Percentiles rank a stretch among this genome's conserved stretches.
phyloP scores from a whole-genome alignment of 2,888 invertebrate species.

The Tryphoninae sp. region DNA sequence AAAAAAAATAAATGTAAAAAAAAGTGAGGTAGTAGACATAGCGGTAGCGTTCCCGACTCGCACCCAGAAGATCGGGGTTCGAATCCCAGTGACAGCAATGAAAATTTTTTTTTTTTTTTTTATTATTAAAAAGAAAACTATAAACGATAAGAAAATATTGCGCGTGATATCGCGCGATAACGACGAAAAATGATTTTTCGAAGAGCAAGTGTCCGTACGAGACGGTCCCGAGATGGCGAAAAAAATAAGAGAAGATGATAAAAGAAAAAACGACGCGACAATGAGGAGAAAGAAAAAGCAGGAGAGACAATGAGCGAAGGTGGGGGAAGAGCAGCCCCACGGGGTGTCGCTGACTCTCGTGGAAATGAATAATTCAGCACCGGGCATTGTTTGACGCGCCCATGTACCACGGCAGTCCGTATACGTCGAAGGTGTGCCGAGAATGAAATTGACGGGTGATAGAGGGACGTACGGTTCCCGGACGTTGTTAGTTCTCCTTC shows the following conservation, averaged over 20 bases:
- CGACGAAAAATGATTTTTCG: not conserved
- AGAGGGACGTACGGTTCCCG: conserved; percentile 52
- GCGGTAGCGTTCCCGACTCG: too few relatives aligned
- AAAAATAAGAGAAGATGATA: not conserved
- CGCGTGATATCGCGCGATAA: not conserved
- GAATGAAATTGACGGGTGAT: conserved; percentile 74
- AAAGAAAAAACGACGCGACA: conserved; percentile 16
- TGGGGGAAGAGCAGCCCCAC: conserved; percentile 58
- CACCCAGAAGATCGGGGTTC: too few relatives aligned
- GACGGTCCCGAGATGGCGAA: not conserved
- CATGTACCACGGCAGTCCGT: conserved; percentile 71
- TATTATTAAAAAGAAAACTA: not conserved
- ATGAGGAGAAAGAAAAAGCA: conserved; percentile 58
- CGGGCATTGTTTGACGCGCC: conserved; percentile 78
- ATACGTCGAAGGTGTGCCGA: conserved; percentile 73
- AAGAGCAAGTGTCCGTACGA: not conserved
- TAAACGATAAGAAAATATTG: not conserved
- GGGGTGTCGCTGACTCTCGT: conserved; percentile 68
- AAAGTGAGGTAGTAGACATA: not conserved
- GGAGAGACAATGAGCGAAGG: conserved; percentile 48
- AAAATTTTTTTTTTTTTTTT: too few relatives aligned
- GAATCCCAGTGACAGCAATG: too few relatives aligned
- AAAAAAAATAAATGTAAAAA: not conserved
- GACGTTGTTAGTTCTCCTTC: conserved; percentile 48
- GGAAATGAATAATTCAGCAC: conserved; percentile 78